Percentiles rank a stretch among this genome's conserved stretches.
These are phyloP conservation scores for Leptinotarsa juncta DNA, from an alignment of 2,888 invertebrate species.

Conservation along the genomic window DNA sequence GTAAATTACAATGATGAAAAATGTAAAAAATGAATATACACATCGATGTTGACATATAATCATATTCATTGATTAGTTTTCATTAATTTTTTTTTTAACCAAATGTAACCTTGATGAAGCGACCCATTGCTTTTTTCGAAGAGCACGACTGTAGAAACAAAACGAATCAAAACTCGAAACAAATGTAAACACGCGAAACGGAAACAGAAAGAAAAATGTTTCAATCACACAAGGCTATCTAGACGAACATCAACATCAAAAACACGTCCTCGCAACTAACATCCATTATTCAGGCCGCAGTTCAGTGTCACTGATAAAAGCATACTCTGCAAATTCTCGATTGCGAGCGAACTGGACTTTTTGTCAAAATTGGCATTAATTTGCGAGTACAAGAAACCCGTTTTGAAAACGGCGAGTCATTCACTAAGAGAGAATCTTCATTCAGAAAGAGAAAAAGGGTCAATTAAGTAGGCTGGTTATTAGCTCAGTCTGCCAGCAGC, in stretches of 20 bases:
- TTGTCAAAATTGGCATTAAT: constrained; percentile 27
- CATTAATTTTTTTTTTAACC: too few species aligned
- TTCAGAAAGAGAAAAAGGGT: constrained; percentile 15
- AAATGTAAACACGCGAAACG: constrained; percentile 1
- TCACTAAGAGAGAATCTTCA: constrained; percentile 10
- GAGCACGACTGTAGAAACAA: not conserved
- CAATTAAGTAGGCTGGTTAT: constrained; percentile 1
- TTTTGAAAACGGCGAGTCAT: constrained; percentile 15
- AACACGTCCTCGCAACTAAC: constrained; percentile 24
- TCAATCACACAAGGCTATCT: constrained; percentile 25
- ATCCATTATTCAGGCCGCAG: constrained; percentile 23
- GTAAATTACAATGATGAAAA: too few species aligned
- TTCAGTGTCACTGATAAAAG: constrained; percentile 25
- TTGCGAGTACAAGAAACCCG: constrained; percentile 13
- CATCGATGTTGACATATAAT: too few species aligned
- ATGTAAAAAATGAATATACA: too few species aligned
- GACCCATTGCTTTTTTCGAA: not conserved
- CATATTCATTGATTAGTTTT: too few species aligned
- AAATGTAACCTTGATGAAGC: not conserved
- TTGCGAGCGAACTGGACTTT: constrained; percentile 18
- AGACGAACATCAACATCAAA: constrained; percentile 27
- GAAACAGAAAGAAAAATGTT: constrained; percentile 18
- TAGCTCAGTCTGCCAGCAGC: not conserved
- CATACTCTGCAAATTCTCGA: constrained; percentile 20
- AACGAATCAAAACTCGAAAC: constrained; percentile 8